Evolutionary conservation across 2,888 invertebrate species (phyloP), one percentile per base, ranked within the genome.

Genomic region (Buathra laborator): DNA sequence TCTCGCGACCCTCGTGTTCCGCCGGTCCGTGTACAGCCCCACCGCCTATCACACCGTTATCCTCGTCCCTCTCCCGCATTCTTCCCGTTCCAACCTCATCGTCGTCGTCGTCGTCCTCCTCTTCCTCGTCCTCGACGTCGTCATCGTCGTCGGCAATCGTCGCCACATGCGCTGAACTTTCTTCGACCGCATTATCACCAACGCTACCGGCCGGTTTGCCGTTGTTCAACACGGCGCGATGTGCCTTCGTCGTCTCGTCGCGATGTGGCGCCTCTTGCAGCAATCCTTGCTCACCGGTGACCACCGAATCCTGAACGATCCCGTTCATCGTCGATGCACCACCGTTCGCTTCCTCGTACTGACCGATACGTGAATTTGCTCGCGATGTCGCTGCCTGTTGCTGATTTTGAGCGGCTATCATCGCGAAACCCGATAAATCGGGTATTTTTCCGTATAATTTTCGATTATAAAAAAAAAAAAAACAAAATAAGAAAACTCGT

Each of bases 241-340:
- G 86, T 56, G 82, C 72, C 86, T 88, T 94, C 92, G 94, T 92
- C 5, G 93, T 92, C 68, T 92, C 93, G 87, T 93, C 94, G 92
- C 90, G 89, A 86, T 91, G 94, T 90, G 94, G 92, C 94, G 95
- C 85, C 95, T 94, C 90, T 93, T 95, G 79, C 83, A 82, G 83
- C 48, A 48, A 59, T 72, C 87, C 81, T 53, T 84, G 75, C 3
- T 81, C 82, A 19, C 66, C 72, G 46, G 46, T 64, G 6, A 32
- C 53, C 59, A 29, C 56, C n/a, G 93, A 90, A 91, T 90, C 94
- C 93, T 92, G 94, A 83, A 92, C 93, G 37, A 92, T 92, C 46
- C 93, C 92, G 82, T 94, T 93, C 89, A 93, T 92, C 84, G 94
- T 94, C 90, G 94, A 94, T 32, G 81, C 76, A 75, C 46, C 72